These are phyloP conservation scores for Stenotaenia linearis DNA, from an alignment of 2,888 invertebrate genomes.

Conservation along the genomic window DNA sequence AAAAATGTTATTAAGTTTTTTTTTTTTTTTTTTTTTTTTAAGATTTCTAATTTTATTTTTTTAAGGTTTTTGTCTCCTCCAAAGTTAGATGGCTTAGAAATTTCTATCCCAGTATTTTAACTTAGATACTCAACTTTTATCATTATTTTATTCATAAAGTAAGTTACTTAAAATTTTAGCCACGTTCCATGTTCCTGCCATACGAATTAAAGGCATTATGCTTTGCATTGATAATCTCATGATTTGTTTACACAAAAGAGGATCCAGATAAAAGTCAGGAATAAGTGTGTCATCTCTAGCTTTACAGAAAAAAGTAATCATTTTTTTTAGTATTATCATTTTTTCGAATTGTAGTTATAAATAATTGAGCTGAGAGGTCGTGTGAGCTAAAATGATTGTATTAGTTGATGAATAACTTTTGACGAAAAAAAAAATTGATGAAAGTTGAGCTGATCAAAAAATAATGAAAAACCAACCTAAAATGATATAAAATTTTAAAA, in stretches of 20 bases:
- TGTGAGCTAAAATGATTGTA: too few species aligned
- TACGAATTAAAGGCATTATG: not conserved
- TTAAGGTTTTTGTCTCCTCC: not conserved
- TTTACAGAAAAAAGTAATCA: too few species aligned
- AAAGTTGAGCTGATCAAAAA: too few species aligned
- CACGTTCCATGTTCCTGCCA: not conserved
- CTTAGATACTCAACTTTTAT: not conserved
- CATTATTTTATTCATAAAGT: not conserved
- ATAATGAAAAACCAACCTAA: too few species aligned
- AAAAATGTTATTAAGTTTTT: too few species aligned
- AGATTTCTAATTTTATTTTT: not conserved
- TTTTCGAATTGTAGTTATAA: too few species aligned
- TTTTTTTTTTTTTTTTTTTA: not conserved
- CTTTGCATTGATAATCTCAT: not conserved
- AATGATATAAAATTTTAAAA: too few species aligned
- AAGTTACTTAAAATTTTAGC: not conserved
- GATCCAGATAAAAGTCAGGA: slow-evolving; percentile 34
- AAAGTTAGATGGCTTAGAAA: not conserved
- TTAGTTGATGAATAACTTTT: too few species aligned
- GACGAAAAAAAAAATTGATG: too few species aligned
- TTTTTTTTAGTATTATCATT: too few species aligned
- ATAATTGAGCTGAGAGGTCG: too few species aligned
- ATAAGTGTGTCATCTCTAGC: slow-evolving; percentile 36
- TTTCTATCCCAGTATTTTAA: slow-evolving; percentile 1
- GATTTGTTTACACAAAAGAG: slow-evolving; percentile 30